Evolutionary conservation across 1,140 invertebrate species (phyloP), one percentile per base, ranked within the genome.

Genomic region (Zelostemma sp.): DNA sequence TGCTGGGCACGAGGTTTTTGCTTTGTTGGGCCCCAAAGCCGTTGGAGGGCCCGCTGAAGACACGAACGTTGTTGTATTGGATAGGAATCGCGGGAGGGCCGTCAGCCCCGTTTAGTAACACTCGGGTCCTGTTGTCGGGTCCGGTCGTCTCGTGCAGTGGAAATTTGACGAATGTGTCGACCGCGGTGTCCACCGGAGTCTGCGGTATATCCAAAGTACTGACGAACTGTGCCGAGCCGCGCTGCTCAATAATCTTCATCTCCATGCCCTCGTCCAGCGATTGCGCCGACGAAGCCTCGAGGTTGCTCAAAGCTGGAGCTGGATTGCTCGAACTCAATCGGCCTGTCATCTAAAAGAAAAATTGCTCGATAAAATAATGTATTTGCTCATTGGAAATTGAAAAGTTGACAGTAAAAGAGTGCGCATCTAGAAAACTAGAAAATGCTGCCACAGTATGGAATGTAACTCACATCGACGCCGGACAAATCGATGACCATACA

Each of bases 121-220:
- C 83, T 78, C 73, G 80, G 67, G 67, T 74, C 53, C 66, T 83
- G 75, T 77, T 82, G 16, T 73, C 73, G 14, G 67, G 71, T 38
- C 55, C 49, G 2, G 59, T 80, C 69, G 15, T 84, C 75, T 43
- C 80, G 73, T 64, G 83, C 19, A 62, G 56, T 11, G 82, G 79
- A 62, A 85, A 85, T 43, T 84, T 79, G 40, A 84, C 80, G 12
- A 75, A 74, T 1, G 77, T 74, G 57, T 86, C 80, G 54, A 85
- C 80, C 11, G 79, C 73, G 3, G 77, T 76, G 47, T 86, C 83
- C 45, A 85, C 81, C 9, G 81, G 76, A 14, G 76, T 79, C 18
- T 81, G 82, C 21, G 72, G 63, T 67, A 81, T 79, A 16, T 82
- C 80, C 6, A 85, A 75, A 19, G 88, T 88, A 12, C 88, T 86